These are phyloP conservation scores for Tipula confusa DNA, from an alignment of 2,888 invertebrate genomes.

Conservation along the genomic window DNA sequence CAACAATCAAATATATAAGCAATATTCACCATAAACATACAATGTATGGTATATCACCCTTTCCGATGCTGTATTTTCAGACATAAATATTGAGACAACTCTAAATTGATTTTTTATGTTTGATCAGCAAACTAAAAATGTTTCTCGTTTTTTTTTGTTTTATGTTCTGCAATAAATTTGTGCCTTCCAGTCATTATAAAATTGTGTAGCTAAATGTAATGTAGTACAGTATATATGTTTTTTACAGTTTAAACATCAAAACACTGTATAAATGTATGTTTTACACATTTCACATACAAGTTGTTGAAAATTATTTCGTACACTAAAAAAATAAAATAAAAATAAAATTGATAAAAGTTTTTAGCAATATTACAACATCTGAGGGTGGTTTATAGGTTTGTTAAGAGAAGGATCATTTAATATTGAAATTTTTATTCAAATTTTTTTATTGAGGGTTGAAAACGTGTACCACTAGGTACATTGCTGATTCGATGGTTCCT, in stretches of 20 bases:
- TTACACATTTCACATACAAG: neutral
- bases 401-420: too few species aligned
- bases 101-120: conserved; percentile 20
- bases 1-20: neutral
- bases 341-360: neutral
- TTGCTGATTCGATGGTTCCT: too few species aligned
- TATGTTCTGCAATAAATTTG: neutral
- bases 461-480: too few species aligned
- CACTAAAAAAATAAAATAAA: neutral
- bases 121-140: neutral
- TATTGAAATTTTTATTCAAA: too few species aligned
- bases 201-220: neutral
- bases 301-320: neutral
- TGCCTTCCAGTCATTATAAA: neutral
- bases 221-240: neutral
- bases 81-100: neutral
- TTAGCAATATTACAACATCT: too few species aligned
- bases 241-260: neutral
- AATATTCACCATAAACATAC: neutral
- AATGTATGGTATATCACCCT: neutral
- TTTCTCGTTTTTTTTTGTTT: neutral
- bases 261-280: neutral
- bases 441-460: too few species aligned
- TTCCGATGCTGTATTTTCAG: neutral
- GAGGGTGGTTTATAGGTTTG: too few species aligned